Percentiles rank a stretch among this genome's conserved stretches.
Evolutionary conservation across 1,140 invertebrate species (phyloP).

Genomic region (Marisa cornuarietis): DNA sequence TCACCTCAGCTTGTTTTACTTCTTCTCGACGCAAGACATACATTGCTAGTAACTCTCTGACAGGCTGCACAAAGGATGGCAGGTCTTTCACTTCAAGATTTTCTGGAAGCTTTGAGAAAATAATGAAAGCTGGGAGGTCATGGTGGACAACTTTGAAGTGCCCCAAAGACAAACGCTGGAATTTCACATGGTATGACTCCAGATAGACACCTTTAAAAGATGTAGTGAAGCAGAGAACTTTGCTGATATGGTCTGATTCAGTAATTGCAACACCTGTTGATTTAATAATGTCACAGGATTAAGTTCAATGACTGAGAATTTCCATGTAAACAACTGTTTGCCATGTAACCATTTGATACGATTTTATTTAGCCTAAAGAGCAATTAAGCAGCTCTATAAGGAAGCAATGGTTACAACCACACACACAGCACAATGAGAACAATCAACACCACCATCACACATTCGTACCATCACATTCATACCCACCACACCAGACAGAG

Average conservation of each 20-base stretch:
- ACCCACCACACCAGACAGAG: too few species aligned
- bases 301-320: too few species aligned
- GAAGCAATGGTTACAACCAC: too few species aligned
- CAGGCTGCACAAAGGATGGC: neutral
- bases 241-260: slow-evolving; percentile 4
- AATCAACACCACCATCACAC: too few species aligned
- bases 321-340: too few species aligned
- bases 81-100: slow-evolving; percentile 23
- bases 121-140: slow-evolving; percentile 21
- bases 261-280: slow-evolving; percentile 4
- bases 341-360: too few species aligned
- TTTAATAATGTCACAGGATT: too few species aligned
- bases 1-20: slow-evolving; percentile 13
- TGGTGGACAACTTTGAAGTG: slow-evolving; percentile 8
- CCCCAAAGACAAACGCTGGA: slow-evolving; percentile 7
- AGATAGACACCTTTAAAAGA: neutral
- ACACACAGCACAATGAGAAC: too few species aligned
- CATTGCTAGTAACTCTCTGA: slow-evolving; percentile 13
- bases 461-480: too few species aligned
- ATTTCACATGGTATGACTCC: slow-evolving; percentile 15
- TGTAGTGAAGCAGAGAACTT: slow-evolving; percentile 18
- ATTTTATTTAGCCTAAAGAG: too few species aligned
- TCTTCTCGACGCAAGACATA: slow-evolving; percentile 6
- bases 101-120: neutral
- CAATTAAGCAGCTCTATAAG: too few species aligned